Evolutionary conservation across 2,113 vertebrate species (phyloP), one percentile per base, ranked within the genome.

Genomic region (Kryptolebias marmoratus): DNA sequence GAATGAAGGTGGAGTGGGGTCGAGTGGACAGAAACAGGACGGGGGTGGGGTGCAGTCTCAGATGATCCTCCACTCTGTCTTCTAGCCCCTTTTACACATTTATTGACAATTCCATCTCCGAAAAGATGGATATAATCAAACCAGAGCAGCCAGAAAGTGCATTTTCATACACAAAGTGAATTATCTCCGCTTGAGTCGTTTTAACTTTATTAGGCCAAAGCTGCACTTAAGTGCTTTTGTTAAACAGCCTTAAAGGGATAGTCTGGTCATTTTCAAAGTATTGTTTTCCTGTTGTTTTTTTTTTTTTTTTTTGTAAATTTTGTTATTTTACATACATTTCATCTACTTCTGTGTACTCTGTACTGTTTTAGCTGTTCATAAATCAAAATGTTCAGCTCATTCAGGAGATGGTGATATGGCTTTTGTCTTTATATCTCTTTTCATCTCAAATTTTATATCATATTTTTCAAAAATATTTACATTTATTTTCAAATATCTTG

Each of bases 1-100:
- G 80, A 84, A 85, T 28, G 45, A 59, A 72, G 75, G 79, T 50
- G 77, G 77, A 80, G 68, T 2, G 58, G 44, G 80, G 73, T 69
- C 22, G 48, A 50, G 50, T 47, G 13, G 9, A 58, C 50, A 75
- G 56, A 42, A 42, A 64, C 11, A 3, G 27, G 68, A 52, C 14
- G 67, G 55, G 57, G 18, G 14, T 52, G 54, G 45, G 45, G 53
- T 68, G 31, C 45, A 67, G 53, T 67, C 64, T 86, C 68, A 75
- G 69, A 81, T 79, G 77, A 75, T 71, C 74, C 73, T 77, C 74
- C 50, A 64, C 45, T 68, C 39, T 56, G 58, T 32, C 71, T 48
- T 16, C 27, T 28, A n/a, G 55, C 68, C 72, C 50, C 68, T 71
- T 22, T 82, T 73, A 64, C 57, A 59, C 64, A 8, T 74, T 63